Percentiles rank a stretch among this genome's conserved stretches.
These are phyloP conservation scores for Lampris megalopsis DNA, from an alignment of 2,113 vertebrate genomes.

Conservation along the genomic window DNA sequence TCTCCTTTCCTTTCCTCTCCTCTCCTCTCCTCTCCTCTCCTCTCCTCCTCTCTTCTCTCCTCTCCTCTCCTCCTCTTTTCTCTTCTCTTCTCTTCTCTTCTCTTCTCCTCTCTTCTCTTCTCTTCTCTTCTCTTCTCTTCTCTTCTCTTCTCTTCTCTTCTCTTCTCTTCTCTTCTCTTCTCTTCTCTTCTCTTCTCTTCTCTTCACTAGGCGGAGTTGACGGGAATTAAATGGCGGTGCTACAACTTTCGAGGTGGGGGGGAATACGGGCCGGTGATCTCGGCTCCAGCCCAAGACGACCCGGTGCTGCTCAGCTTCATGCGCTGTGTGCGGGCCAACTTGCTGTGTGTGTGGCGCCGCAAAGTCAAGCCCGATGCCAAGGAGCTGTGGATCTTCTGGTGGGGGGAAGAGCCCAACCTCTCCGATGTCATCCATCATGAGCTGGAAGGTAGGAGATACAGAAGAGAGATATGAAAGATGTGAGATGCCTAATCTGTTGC, in stretches of 20 bases:
- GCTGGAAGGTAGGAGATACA: constrained; percentile 89
- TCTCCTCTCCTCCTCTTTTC: not conserved
- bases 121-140: not conserved
- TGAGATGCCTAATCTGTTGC: constrained; percentile 12
- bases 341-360: constrained; percentile 97
- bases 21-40: not conserved
- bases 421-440: constrained; percentile 95
- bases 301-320: constrained; percentile 98
- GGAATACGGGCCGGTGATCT: constrained; percentile 97
- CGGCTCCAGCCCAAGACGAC: constrained; percentile 96
- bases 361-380: constrained; percentile 92
- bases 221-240: constrained; percentile 99
- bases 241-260: constrained; percentile 94
- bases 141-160: not conserved
- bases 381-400: constrained; percentile 99
- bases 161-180: not conserved
- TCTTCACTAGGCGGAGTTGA: constrained; percentile 90
- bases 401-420: constrained; percentile 96
- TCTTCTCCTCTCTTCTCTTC: not conserved
- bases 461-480: constrained; percentile 33
- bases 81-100: not conserved
- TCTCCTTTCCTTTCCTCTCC: too few species aligned
- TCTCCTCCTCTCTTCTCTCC: not conserved
- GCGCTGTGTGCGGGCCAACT: constrained; percentile 95
- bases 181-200: constrained; percentile 1